Base-by-base conservation (phyloP, 2,113 vertebrate species). In the Zosterops japonicus region DNA sequence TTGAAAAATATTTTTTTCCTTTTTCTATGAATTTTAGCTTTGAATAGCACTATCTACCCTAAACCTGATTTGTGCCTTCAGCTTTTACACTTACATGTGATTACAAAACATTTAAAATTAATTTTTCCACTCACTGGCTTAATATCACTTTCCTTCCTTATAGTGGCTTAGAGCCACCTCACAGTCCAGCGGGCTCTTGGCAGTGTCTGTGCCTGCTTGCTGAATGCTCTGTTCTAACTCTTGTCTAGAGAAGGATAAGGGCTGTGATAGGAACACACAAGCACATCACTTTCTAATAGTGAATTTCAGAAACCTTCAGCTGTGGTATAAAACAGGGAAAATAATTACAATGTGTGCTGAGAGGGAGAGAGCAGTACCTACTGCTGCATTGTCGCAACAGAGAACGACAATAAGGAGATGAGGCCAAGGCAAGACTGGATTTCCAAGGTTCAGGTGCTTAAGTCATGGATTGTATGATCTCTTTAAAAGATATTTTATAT, bases 71-170 rank as follows among this genome's bases (percentile, higher is more conserved):
- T 59, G 46, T 56, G 36, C 57, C 35, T 85, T 85, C 79, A 93
- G 33, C 68, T 89, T 95, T 95, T 90, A 86, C n/a, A 89, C 52
- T 86, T 75, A 47, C 18, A 63, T 14, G 20, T 77, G 50, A 89
- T 82, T 93, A 89, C 31, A 93, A 76, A 91, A 81, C 31, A 82
- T 79, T 85, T 75, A 49, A 78, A 93, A 56, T 33, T 61, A 42
- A 13, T 87, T 93, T 93, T 91, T 53, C 74, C 36, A 29, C 31
- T 84, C 53, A 7, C 56, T 83, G 29, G 20, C 24, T 85, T 92
- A 87, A 39, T 76, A 85, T 35, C 42, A 41, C 80, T 94, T 94
- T 56, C n/a, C 78, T 84, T 44, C 31, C 16, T 75, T 64, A 9
- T 3, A 76, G 50, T n/a, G 44, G 19, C 35, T 93, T 55, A 64